Evolutionary conservation across 2,888 invertebrate genomes (phyloP).

Genomic region (Smittia aterrima): DNA sequence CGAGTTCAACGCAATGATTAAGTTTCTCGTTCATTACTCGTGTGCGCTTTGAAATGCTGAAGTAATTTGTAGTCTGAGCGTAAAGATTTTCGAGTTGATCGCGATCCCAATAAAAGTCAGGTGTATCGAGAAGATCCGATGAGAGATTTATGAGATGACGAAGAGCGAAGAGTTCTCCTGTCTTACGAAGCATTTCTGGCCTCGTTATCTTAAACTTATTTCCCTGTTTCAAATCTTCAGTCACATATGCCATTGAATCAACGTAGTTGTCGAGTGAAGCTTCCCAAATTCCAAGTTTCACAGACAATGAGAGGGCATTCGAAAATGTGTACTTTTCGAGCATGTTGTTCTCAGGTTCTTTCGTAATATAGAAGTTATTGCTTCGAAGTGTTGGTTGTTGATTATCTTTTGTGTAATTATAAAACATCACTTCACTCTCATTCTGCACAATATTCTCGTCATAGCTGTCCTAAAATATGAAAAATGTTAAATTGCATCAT

Average conservation of each 20-base stretch:
- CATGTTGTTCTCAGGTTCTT: constrained; percentile 60
- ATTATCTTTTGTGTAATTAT: constrained; percentile 62
- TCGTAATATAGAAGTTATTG: constrained; percentile 50
- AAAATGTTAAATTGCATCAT: too few species aligned
- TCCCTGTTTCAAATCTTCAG: constrained; percentile 75
- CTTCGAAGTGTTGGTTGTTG: constrained; percentile 51
- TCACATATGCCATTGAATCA: constrained; percentile 76
- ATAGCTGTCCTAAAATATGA: constrained; percentile 43
- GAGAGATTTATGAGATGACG: constrained; percentile 89
- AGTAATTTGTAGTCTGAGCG: constrained; percentile 76
- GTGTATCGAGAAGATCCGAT: constrained; percentile 90
- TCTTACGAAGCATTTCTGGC: constrained; percentile 66
- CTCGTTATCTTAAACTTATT: constrained; percentile 62
- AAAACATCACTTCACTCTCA: constrained; percentile 83
- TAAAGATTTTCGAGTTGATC: constrained; percentile 85
- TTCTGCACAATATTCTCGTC: constrained; percentile 62
- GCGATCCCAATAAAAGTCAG: constrained; percentile 98
- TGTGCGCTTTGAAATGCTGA: constrained; percentile 80
- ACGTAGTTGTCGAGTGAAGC: constrained; percentile 78
- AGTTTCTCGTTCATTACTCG: constrained; percentile 93
- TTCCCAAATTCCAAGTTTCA: constrained; percentile 94
- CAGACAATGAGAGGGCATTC: constrained; percentile 89
- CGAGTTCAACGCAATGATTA: constrained; percentile 88
- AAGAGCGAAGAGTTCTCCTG: constrained; percentile 85
- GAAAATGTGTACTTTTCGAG: constrained; percentile 92